Conservation (phyloP, 2,888 invertebrate species). For the Eupithecia centaureata region DNA sequence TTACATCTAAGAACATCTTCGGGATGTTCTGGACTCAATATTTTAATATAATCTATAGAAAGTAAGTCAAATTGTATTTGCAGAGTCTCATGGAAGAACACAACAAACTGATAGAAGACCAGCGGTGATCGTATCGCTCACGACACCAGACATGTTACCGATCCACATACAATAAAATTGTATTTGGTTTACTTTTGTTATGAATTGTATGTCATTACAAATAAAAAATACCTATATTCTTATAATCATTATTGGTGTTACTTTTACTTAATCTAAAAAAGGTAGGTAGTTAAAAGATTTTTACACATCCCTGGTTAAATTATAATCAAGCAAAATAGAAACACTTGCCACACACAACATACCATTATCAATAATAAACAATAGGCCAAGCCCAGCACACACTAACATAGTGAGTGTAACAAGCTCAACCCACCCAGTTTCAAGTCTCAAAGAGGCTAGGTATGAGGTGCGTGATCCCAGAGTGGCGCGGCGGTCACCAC, state of each 20-base stretch:
- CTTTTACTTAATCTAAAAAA: conserved; percentile 8
- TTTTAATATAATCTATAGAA: conserved; percentile 1
- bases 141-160: conserved; percentile 19
- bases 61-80: conserved; percentile 49
- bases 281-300: neutral
- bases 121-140: conserved; percentile 53
- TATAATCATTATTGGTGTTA: conserved; percentile 23
- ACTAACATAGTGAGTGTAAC: no score
- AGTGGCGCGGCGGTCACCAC: no score
- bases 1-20: neutral
- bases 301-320: neutral
- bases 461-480: no score
- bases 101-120: conserved; percentile 78
- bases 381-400: no score
- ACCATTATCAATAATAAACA: no score
- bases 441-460: neutral
- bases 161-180: conserved; percentile 27
- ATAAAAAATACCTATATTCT: conserved; percentile 27
- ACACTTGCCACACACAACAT: neutral
- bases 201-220: conserved; percentile 33
- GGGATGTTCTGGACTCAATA: neutral
- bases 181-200: conserved; percentile 32
- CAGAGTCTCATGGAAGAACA: conserved; percentile 85
- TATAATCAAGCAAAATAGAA: neutral
- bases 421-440: neutral